Conservation (phyloP, 2,113 vertebrate species). For the Nyctibius bracteatus region DNA sequence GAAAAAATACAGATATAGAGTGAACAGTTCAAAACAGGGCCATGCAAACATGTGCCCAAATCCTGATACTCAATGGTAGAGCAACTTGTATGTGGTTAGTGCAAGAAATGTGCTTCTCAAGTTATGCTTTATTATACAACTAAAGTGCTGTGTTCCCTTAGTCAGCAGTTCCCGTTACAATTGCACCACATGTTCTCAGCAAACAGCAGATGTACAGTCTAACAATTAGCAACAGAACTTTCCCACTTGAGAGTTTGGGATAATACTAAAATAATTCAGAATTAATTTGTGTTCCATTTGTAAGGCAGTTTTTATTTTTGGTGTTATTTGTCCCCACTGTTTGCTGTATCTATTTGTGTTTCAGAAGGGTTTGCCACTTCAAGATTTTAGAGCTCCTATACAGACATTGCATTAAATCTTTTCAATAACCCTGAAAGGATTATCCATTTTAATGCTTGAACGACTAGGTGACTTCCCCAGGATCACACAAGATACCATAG, state of each 20-base stretch:
- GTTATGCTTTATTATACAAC: neutral
- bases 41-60: neutral
- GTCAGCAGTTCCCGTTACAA: neutral
- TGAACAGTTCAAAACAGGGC: neutral
- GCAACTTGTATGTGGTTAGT: neutral
- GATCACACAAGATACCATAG: neutral
- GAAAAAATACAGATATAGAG: neutral
- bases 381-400: neutral
- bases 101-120: neutral
- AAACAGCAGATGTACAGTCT: conserved; percentile 11
- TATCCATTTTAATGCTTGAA: neutral
- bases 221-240: conserved; percentile 17
- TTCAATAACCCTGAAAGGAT: neutral
- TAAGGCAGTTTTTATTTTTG: neutral
- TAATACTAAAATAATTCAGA: neutral
- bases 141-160: neutral
- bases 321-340: neutral
- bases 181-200: conserved; percentile 4
- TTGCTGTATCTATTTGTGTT: neutral
- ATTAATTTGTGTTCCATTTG: neutral
- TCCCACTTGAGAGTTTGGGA: neutral
- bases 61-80: neutral
- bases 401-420: neutral
- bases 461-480: neutral
- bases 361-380: neutral